A percentile compares a stretch with the other conserved stretches of the same genome.
These are phyloP conservation scores for Phylloscopus collybita DNA, from an alignment of 2,797 vertebrate genomes.

Conservation along the genomic window DNA sequence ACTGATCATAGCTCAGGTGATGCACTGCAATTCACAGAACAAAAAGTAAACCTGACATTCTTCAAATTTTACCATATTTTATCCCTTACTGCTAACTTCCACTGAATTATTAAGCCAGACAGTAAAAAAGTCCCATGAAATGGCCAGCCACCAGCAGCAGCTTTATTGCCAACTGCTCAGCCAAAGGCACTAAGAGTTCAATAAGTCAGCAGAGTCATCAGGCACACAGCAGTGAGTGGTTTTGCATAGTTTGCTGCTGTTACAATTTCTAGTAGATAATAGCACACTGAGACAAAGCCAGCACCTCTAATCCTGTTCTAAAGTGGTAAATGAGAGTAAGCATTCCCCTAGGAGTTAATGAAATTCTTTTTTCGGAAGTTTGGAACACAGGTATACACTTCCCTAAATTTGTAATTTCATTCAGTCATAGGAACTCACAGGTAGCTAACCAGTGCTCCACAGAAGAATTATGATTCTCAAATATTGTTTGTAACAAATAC, in stretches of 20 bases:
- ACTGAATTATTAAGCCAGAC: background rate
- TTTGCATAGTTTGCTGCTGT: background rate
- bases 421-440: background rate
- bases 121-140: background rate
- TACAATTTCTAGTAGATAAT: background rate
- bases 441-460: background rate
- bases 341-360: background rate
- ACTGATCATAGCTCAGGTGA: background rate
- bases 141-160: background rate
- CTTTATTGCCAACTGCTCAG: background rate
- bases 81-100: background rate
- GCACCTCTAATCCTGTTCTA: background rate
- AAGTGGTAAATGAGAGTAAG: background rate
- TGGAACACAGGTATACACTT: background rate
- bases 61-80: background rate
- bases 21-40: background rate
- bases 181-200: background rate
- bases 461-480: constrained; percentile 41
- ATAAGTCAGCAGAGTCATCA: background rate
- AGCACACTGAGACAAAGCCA: background rate
- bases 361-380: background rate
- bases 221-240: background rate
- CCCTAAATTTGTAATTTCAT: background rate
- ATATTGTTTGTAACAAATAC: constrained; percentile 18
- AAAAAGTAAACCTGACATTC: background rate